These are phyloP conservation scores for Limonius californicus DNA, from an alignment of 1,140 invertebrate genomes.

Conservation along the genomic window DNA sequence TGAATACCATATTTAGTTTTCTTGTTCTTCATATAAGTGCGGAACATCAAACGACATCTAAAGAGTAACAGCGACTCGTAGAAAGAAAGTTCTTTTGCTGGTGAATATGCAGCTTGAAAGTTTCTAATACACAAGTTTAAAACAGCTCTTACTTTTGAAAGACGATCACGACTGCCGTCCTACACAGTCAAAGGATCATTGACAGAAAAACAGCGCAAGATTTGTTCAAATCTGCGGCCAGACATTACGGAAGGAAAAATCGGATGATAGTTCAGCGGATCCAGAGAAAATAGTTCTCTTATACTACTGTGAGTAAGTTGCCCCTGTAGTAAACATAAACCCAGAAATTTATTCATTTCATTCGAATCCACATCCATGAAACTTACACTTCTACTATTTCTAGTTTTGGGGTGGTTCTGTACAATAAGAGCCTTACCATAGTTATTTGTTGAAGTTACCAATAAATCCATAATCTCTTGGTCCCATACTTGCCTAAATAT, in stretches of 20 bases:
- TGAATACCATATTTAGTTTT: conserved; percentile 41
- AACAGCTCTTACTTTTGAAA: background rate
- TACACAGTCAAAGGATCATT: no score
- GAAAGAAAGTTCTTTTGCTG: conserved; percentile 1
- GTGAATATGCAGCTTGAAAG: background rate
- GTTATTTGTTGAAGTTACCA: conserved; percentile 6
- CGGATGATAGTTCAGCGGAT: background rate
- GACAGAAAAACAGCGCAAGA: conserved; percentile 34
- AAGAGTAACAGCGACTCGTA: conserved; percentile 42
- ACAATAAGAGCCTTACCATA: background rate
- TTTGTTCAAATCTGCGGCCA: conserved; percentile 36
- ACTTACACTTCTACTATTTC: background rate
- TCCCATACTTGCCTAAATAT: background rate
- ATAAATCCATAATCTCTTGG: background rate
- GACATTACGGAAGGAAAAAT: conserved; percentile 23
- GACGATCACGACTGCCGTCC: conserved; percentile 24
- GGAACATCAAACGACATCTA: conserved; percentile 34
- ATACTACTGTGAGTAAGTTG: background rate
- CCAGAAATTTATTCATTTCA: background rate
- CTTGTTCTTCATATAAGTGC: conserved; percentile 30
- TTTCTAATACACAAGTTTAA: no score
- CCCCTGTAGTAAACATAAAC: background rate
- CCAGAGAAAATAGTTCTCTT: background rate
- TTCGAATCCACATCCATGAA: background rate
- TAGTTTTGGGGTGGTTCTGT: background rate